Percentiles rank a stretch among this genome's conserved stretches.
phyloP scores from a whole-genome alignment of 2,888 invertebrate species.

The Amiota minor region DNA sequence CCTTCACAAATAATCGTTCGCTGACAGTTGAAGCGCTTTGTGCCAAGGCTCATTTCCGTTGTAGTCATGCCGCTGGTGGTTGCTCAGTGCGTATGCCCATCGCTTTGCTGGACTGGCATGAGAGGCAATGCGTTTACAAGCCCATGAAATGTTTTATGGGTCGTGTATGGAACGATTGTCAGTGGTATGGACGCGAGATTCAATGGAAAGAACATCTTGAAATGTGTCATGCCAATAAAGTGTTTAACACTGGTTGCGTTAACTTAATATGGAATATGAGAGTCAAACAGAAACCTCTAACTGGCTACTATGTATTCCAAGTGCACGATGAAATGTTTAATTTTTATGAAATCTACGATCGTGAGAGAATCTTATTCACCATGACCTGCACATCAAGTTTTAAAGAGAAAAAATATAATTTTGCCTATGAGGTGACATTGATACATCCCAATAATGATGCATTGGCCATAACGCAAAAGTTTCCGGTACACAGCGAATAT shows the following conservation, averaged over 20 bases:
- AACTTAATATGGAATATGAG: slow-evolving; percentile 68
- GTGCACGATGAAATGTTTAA: slow-evolving; percentile 71
- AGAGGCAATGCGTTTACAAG: slow-evolving; percentile 71
- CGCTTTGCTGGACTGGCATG: slow-evolving; percentile 75
- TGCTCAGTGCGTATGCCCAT: slow-evolving; percentile 76
- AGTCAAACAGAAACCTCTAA: slow-evolving; percentile 63
- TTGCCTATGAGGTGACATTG: slow-evolving; percentile 71
- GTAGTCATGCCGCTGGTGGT: slow-evolving; percentile 75
- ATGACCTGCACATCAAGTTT: slow-evolving; percentile 71
- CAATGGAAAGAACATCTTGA: slow-evolving; percentile 79
- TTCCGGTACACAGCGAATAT: slow-evolving; percentile 72
- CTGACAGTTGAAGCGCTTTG: slow-evolving; percentile 77
- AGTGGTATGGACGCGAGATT: slow-evolving; percentile 77
- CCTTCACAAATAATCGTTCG: slow-evolving; percentile 76
- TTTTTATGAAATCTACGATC: slow-evolving; percentile 72
- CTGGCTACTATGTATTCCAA: slow-evolving; percentile 71
- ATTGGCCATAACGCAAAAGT: slow-evolving; percentile 69
- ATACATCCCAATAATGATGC: slow-evolving; percentile 69
- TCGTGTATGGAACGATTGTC: slow-evolving; percentile 75
- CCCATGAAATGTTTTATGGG: slow-evolving; percentile 73
- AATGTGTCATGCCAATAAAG: slow-evolving; percentile 75
- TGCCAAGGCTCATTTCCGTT: slow-evolving; percentile 77
- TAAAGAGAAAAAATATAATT: slow-evolving; percentile 66
- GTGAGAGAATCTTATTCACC: slow-evolving; percentile 69
- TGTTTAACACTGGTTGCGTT: slow-evolving; percentile 60